A percentile compares a stretch with the other conserved stretches of the same genome.
Evolutionary conservation across 64 coral and sea anemone genomes (phyloP).

Genomic region (Montipora cactus): DNA sequence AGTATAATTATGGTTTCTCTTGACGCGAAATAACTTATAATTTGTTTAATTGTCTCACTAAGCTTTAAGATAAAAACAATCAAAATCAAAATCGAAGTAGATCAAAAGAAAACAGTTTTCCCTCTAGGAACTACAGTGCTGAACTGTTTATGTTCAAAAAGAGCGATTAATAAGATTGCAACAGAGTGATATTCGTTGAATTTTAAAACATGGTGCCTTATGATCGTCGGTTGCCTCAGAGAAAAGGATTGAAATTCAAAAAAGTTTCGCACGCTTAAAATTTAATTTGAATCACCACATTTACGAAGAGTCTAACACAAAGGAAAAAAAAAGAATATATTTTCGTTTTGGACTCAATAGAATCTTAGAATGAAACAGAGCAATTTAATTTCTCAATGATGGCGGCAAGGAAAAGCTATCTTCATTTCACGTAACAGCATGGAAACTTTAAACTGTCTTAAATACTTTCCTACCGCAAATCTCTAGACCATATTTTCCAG

Average conservation of each 20-base stretch:
- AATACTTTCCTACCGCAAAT: background rate
- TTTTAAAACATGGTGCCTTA: background rate
- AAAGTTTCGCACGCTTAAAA: background rate
- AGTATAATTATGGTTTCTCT: background rate
- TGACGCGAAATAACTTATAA: background rate
- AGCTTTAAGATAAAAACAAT: background rate
- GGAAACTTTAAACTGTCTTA: background rate
- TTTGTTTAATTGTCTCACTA: background rate
- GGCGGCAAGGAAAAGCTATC: background rate
- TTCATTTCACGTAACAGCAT: constrained; percentile 8
- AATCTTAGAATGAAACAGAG: background rate
- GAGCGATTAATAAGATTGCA: background rate
- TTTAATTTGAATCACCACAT: constrained; percentile 27
- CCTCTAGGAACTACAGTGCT: background rate
- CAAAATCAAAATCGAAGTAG: background rate
- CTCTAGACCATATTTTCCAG: background rate
- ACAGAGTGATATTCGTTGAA: background rate
- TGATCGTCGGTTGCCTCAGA: too few species aligned
- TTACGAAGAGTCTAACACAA: background rate
- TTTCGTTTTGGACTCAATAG: background rate
- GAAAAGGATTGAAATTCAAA: background rate
- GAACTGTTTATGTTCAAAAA: background rate
- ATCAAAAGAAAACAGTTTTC: background rate
- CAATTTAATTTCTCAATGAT: background rate
- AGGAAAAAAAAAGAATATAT: background rate